Evolutionary conservation across 1,140 invertebrate genomes (phyloP).

Genomic region (Cataglyphis hispanica): DNA sequence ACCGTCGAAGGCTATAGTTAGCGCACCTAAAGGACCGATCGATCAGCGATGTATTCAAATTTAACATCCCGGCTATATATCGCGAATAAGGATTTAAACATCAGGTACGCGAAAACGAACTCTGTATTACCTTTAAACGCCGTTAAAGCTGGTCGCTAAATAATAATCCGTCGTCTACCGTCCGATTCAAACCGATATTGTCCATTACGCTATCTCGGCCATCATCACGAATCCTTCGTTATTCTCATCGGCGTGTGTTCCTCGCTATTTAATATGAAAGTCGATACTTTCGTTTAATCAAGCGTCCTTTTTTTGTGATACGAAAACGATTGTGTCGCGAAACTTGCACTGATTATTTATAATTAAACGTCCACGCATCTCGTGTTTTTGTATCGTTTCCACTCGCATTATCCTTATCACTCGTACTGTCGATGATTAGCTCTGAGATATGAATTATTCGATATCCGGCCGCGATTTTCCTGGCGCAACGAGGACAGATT

Average conservation of each 20-base stretch:
- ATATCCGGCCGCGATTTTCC: background rate
- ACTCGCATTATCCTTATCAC: constrained; percentile 20
- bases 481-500: background rate
- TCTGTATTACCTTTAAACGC: constrained; percentile 59
- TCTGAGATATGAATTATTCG: constrained; percentile 24
- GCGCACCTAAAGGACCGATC: constrained; percentile 62
- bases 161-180: constrained; percentile 33
- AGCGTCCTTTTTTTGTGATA: background rate
- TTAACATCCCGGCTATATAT: constrained; percentile 58
- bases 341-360: constrained; percentile 28
- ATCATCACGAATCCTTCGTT: constrained; percentile 41
- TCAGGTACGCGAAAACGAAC: constrained; percentile 50
- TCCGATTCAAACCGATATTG: constrained; percentile 21
- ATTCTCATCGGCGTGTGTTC: background rate
- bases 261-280: constrained; percentile 30
- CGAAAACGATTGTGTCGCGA: background rate
- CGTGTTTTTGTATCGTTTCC: background rate
- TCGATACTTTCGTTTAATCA: background rate
- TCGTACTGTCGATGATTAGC: background rate
- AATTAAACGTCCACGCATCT: constrained; percentile 19
- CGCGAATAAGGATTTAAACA: constrained; percentile 49
- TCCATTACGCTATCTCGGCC: constrained; percentile 49
- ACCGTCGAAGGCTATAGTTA: constrained; percentile 68
- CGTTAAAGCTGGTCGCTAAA: constrained; percentile 32
- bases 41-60: constrained; percentile 71